These are phyloP conservation scores for Tragelaphus strepsiceros DNA, from an alignment of 2,113 vertebrate genomes.

Conservation along the genomic window DNA sequence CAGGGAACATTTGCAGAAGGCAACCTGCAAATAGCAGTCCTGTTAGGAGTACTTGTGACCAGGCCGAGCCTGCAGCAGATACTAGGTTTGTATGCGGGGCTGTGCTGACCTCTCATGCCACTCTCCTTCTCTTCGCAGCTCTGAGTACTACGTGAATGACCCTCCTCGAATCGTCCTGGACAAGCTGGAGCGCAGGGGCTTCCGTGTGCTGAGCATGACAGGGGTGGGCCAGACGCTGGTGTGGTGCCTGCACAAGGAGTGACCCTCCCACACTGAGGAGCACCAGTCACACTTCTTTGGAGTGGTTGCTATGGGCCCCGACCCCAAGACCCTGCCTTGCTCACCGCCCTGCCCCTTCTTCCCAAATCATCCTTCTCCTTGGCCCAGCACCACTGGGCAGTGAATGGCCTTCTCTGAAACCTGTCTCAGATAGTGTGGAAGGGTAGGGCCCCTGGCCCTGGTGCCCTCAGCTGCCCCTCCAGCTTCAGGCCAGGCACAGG, in stretches of 20 bases:
- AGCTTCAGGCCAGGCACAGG: neutral
- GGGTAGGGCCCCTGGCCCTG: neutral
- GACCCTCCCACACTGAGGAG: neutral
- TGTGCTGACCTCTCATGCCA: neutral
- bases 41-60: neutral
- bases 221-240: conserved; percentile 97
- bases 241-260: conserved; percentile 96
- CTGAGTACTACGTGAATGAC: conserved; percentile 92
- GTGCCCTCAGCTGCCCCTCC: neutral
- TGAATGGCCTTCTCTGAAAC: neutral
- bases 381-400: neutral
- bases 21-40: neutral
- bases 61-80: neutral
- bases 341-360: neutral
- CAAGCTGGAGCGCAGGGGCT: conserved; percentile 93
- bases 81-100: neutral
- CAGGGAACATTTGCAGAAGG: neutral
- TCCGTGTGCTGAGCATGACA: conserved; percentile 92
- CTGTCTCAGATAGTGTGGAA: neutral
- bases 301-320: neutral
- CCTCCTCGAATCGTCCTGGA: conserved; percentile 92
- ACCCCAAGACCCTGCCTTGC: neutral
- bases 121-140: conserved; percentile 76
- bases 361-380: neutral
- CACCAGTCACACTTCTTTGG: neutral